Conservation (phyloP, 2,797 vertebrate genomes). For the Pipistrellus nathusii region DNA sequence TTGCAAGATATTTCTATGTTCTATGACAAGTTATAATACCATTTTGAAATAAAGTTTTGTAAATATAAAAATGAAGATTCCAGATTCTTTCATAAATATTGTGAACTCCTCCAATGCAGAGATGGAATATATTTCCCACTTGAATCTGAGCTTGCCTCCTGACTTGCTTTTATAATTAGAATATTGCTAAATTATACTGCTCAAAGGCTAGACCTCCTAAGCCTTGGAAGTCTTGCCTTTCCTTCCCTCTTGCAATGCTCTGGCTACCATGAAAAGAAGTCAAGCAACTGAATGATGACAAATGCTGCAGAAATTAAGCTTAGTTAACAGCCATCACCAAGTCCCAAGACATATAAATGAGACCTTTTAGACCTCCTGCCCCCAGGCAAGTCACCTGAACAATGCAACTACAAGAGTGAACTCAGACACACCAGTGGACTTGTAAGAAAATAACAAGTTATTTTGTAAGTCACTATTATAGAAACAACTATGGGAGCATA, state of each 20-base stretch:
- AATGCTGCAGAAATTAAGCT: not conserved
- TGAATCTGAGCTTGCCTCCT: not conserved
- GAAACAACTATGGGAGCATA: not conserved
- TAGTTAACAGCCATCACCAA: not conserved
- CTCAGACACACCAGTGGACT: not conserved
- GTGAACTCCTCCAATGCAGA: not conserved
- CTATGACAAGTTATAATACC: not conserved
- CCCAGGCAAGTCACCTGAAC: not conserved
- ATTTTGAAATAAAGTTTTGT: constrained; percentile 30
- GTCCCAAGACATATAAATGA: not conserved
- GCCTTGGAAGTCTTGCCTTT: not conserved
- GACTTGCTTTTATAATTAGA: not conserved
- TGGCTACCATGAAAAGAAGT: not conserved
- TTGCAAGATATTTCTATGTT: not conserved
- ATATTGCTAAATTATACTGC: not conserved
- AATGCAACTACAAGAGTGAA: not conserved
- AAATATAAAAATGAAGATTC: not conserved
- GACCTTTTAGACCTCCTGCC: not conserved
- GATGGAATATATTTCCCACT: not conserved
- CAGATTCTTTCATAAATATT: constrained; percentile 3
- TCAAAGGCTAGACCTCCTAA: not conserved
- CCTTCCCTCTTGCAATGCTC: not conserved
- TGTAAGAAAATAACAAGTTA: not conserved
- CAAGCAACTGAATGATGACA: not conserved
- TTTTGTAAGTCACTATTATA: not conserved